A percentile compares a stretch with the other conserved stretches of the same genome.
Evolutionary conservation across 2,888 invertebrate species (phyloP).

Genomic region (Dioctria rufipes): DNA sequence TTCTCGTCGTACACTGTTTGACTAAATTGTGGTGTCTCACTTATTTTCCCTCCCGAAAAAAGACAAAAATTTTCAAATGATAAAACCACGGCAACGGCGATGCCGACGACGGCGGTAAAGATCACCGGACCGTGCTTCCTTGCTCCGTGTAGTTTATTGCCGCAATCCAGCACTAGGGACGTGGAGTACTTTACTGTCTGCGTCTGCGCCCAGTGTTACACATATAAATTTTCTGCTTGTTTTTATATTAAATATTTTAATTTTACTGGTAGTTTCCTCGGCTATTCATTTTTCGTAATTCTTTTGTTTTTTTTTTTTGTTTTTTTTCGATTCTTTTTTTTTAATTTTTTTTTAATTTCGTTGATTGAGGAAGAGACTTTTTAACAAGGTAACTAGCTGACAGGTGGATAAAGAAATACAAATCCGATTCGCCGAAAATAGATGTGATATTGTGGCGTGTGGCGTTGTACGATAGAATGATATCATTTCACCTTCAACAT

Average conservation of each 20-base stretch:
- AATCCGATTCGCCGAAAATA: no score
- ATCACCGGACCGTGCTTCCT: conserved; percentile 49
- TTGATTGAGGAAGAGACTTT: conserved; percentile 32
- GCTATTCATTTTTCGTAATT: no score
- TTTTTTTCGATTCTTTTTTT: neutral
- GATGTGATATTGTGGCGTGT: no score
- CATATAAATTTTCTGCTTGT: no score
- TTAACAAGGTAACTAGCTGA: neutral
- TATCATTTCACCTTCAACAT: conserved; percentile 10
- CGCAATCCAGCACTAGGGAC: neutral
- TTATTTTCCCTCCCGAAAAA: no score
- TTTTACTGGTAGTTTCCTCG: no score
- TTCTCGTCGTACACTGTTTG: no score
- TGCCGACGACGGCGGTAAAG: conserved; percentile 22
- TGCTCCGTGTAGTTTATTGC: conserved; percentile 42
- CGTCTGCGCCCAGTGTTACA: neutral
- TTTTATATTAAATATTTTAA: no score
- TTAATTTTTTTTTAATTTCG: conserved; percentile 6
- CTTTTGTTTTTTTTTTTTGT: neutral
- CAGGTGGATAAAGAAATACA: no score
- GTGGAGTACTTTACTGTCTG: conserved; percentile 28
- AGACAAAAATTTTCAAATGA: neutral
- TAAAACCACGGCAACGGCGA: conserved; percentile 10
- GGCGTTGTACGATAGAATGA: neutral
- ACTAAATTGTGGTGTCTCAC: no score